Conservation (phyloP, 1,140 invertebrate genomes). For the Drosophila trapezifrons region DNA sequence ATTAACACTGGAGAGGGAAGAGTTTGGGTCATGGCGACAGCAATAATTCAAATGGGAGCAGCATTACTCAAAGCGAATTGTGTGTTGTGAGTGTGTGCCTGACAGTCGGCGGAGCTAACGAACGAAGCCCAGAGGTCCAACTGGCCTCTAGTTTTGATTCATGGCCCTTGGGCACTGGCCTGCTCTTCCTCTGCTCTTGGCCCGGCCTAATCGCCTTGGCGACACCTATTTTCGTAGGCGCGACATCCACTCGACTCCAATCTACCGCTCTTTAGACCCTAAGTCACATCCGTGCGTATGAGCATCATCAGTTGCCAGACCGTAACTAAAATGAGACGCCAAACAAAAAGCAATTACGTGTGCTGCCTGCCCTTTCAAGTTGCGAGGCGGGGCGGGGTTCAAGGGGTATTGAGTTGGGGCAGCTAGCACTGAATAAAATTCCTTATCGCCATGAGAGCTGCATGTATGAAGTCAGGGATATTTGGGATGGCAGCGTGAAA, state of each 20-base stretch:
- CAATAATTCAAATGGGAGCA: slow-evolving; percentile 78
- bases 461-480: slow-evolving; percentile 9
- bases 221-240: slow-evolving; percentile 79
- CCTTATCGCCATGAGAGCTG: slow-evolving; percentile 66
- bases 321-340: slow-evolving; percentile 82
- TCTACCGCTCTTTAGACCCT: slow-evolving; percentile 9
- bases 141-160: slow-evolving; percentile 69
- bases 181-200: slow-evolving; percentile 12
- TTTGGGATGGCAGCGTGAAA: slow-evolving; percentile 14
- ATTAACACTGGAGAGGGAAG: slow-evolving; percentile 16
- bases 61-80: slow-evolving; percentile 70
- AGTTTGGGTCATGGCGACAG: slow-evolving; percentile 55
- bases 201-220: slow-evolving; percentile 73
- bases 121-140: slow-evolving; percentile 23
- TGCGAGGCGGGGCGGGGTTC: slow-evolving; percentile 7
- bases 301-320: slow-evolving; percentile 71
- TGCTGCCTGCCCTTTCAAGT: slow-evolving; percentile 63
- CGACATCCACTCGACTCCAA: slow-evolving; percentile 40
- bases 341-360: slow-evolving; percentile 82
- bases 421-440: slow-evolving; percentile 70
- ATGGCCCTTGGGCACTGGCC: slow-evolving; percentile 47
- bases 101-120: slow-evolving; percentile 67
- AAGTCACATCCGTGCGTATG: slow-evolving; percentile 36
- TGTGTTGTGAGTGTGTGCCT: slow-evolving; percentile 36
- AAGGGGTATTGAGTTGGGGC: slow-evolving; percentile 10